Percentiles rank a stretch among this genome's conserved stretches.
These are phyloP conservation scores for Himantopus leucocephalus DNA, from an alignment of 2,113 vertebrate species.

Conservation along the genomic window DNA sequence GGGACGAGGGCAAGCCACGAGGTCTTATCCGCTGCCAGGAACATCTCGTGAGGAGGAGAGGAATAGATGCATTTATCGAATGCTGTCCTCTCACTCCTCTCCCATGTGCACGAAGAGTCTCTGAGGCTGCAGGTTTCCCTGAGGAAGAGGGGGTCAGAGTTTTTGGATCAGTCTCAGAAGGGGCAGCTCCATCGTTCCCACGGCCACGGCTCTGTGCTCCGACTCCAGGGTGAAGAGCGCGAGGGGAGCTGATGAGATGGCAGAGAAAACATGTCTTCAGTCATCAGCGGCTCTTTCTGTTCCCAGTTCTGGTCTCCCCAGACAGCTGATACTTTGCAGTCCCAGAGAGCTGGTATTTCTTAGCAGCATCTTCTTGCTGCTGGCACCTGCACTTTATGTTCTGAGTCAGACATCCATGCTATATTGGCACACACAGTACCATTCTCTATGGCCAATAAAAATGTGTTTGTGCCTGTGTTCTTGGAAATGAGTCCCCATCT, in stretches of 20 bases:
- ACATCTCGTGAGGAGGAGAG: neutral
- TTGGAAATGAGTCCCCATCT: constrained; percentile 45
- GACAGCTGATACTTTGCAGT: constrained; percentile 37
- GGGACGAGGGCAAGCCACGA: neutral
- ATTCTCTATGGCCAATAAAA: constrained; percentile 61
- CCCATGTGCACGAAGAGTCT: neutral
- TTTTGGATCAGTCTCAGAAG: neutral
- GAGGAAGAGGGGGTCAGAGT: neutral
- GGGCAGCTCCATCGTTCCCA: neutral
- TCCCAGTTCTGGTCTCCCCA: constrained; percentile 34
- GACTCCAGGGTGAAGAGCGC: neutral
- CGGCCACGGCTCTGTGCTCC: neutral
- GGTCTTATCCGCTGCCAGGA: neutral
- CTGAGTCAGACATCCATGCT: constrained; percentile 59
- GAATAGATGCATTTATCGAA: neutral
- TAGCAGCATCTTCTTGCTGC: constrained; percentile 46
- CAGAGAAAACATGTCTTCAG: neutral
- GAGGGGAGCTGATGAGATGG: neutral
- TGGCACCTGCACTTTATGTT: constrained; percentile 58
- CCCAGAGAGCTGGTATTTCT: constrained; percentile 51
- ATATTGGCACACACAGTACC: constrained; percentile 46
- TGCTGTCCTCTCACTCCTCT: neutral
- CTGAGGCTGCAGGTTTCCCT: neutral
- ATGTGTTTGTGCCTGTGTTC: constrained; percentile 55
- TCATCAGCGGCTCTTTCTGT: neutral